These are phyloP conservation scores for Eledone cirrhosa DNA, from an alignment of 2,888 invertebrate genomes.

Conservation along the genomic window DNA sequence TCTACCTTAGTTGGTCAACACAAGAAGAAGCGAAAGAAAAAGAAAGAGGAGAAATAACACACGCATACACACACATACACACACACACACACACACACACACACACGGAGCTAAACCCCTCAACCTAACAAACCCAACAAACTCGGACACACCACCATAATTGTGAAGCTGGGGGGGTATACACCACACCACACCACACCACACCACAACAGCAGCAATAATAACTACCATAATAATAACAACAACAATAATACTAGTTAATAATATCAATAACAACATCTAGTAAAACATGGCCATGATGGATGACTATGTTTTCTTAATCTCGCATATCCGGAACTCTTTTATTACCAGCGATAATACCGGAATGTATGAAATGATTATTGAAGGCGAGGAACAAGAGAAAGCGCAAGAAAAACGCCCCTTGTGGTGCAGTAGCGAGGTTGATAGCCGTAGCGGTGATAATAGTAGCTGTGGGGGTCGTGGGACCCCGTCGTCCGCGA, in stretches of 20 bases:
- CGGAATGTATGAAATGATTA: constrained; percentile 89
- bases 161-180: background rate
- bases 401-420: constrained; percentile 36
- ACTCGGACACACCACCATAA: background rate
- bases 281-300: constrained; percentile 82
- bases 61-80: no score
- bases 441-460: background rate
- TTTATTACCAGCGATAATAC: constrained; percentile 96
- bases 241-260: no score
- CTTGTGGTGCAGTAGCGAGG: constrained; percentile 33
- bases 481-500: background rate
- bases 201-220: no score
- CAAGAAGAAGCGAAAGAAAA: background rate
- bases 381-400: constrained; percentile 78
- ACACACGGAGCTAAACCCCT: no score
- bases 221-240: constrained; percentile 10
- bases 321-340: constrained; percentile 91
- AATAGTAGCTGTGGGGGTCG: no score
- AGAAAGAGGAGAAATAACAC: no score
- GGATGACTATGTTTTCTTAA: constrained; percentile 90
- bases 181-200: no score
- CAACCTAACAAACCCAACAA: no score
- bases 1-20: background rate
- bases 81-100: no score
- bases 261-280: background rate